Percentiles rank a stretch among this genome's conserved stretches.
Conservation (phyloP, 2,113 vertebrate genomes). For the Ellobius talpinus region DNA sequence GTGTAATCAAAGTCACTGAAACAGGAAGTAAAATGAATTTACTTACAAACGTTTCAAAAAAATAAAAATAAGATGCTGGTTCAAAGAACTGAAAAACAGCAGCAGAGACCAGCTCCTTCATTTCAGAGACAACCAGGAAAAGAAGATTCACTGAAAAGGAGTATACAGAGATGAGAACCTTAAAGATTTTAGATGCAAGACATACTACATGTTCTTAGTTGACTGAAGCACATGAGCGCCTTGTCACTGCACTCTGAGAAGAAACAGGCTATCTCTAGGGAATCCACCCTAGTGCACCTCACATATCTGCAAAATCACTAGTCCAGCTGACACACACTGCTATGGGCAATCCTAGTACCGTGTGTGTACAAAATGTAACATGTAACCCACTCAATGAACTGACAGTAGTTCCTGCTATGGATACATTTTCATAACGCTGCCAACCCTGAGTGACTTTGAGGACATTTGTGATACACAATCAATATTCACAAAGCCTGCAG, state of each 20-base stretch:
- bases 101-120: conserved; percentile 1
- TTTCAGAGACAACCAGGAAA: background rate
- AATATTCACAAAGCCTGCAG: background rate
- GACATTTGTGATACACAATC: background rate
- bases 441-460: background rate
- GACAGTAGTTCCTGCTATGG: background rate
- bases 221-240: background rate
- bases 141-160: background rate
- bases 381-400: background rate
- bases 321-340: background rate
- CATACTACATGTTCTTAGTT: background rate
- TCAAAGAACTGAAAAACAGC: conserved; percentile 23
- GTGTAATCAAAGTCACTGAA: conserved; percentile 33
- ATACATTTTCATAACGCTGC: background rate
- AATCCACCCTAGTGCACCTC: background rate
- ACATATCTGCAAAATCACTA: background rate
- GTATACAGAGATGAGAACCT: background rate
- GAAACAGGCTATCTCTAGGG: background rate
- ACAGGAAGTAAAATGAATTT: background rate
- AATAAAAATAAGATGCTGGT: background rate
- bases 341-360: background rate
- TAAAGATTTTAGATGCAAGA: background rate
- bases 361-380: background rate
- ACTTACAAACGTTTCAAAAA: background rate
- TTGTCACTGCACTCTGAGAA: conserved; percentile 13